Evolutionary conservation across 2,797 vertebrate species (phyloP), one percentile per base, ranked within the genome.

Genomic region (Cetoscarus ocellatus): DNA sequence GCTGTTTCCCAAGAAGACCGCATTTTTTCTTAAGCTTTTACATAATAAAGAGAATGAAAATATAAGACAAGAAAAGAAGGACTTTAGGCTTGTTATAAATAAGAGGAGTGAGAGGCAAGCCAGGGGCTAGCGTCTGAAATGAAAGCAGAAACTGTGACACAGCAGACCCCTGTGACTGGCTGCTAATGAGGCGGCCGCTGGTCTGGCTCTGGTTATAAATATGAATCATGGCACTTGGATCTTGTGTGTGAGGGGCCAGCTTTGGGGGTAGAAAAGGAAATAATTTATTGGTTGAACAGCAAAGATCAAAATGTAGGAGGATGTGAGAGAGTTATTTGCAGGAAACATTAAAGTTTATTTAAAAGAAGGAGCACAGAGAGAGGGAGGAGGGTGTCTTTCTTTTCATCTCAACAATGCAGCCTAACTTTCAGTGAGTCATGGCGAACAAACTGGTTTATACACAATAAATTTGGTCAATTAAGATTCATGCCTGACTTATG

Each of bases 141-240:
- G 48, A 82, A 67, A 70, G 27, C 8, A 71, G 56, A 77, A 57
- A 55, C 35, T 53, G 57, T 70, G 79, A 81, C 49, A 75, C 59
- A 76, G 80, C 75, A 83, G 71, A 80, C 60, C 57, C 58, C 49
- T 68, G 75, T 61, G 81, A 65, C 49, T 77, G 0, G 10, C 51
- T 62, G 70, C 73, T 89, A 89, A 85, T 77, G 82, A 84, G 75
- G 79, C 36, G 47, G 61, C 83, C 19, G 67, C 73, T 88, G 77
- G 67, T 88, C 82, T 89, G 85, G 67, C 70, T 84, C 56, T 69
- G 70, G 80, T 85, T 82, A 84, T 68, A 81, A 88, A 86, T 88
- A 88, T 86, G 75, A 92, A 85, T 89, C 82, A 86, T 83, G 71
- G 61, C 8, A 43, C 70, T 52, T 72, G 70, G 77, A 74, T 52